A percentile compares a stretch with the other conserved stretches of the same genome.
These are phyloP conservation scores for Euwallacea similis DNA, from an alignment of 1,140 invertebrate genomes.

Conservation along the genomic window DNA sequence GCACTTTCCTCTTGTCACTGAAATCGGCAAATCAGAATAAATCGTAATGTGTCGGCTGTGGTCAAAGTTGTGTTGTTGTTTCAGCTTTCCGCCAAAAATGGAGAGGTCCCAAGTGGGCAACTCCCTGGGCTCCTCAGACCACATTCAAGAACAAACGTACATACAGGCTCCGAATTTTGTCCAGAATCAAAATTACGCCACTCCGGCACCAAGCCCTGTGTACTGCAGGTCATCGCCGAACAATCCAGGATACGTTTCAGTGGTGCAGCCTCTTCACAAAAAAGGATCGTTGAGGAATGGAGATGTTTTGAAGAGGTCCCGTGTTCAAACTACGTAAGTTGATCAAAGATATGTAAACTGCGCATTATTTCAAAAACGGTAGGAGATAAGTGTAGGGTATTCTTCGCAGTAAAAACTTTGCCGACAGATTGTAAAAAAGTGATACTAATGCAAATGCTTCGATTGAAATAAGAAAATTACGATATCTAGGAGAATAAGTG, in stretches of 20 bases:
- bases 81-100: constrained; percentile 63
- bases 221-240: constrained; percentile 57
- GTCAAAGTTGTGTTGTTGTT: constrained; percentile 44
- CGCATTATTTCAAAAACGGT: too few relatives aligned
- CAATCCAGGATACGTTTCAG: constrained; percentile 55
- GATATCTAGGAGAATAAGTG: too few relatives aligned
- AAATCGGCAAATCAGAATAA: background rate
- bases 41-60: constrained; percentile 22
- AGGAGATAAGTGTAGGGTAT: too few relatives aligned
- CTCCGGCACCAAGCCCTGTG: constrained; percentile 53
- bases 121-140: constrained; percentile 45
- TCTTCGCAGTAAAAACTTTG: too few relatives aligned
- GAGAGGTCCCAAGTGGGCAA: constrained; percentile 56
- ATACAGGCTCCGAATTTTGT: constrained; percentile 56
- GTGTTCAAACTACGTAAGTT: constrained; percentile 67
- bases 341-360: too few relatives aligned
- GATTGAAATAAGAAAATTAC: too few relatives aligned
- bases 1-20: too few relatives aligned
- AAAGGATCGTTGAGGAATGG: constrained; percentile 69
- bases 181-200: constrained; percentile 59
- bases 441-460: too few relatives aligned
- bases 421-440: too few relatives aligned
- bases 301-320: constrained; percentile 68
- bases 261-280: constrained; percentile 61
- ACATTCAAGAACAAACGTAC: constrained; percentile 53